Evolutionary conservation across 2,797 vertebrate genomes (phyloP).

Genomic region (Rhinoraja longicauda): DNA sequence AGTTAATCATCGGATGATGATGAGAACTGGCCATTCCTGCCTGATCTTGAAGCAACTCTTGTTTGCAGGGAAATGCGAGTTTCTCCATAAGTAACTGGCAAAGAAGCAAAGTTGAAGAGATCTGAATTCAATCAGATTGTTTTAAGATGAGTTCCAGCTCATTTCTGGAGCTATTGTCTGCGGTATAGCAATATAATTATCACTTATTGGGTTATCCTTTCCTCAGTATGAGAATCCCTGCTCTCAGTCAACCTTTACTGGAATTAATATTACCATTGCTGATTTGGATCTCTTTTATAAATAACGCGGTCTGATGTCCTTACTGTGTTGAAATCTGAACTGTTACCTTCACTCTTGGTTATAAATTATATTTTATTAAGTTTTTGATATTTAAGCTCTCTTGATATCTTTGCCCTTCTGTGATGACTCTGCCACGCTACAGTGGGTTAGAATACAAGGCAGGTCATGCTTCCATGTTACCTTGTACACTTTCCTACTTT

Average conservation of each 20-base stretch:
- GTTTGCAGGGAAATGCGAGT: no score
- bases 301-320: neutral
- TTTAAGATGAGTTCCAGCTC: neutral
- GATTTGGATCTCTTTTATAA: neutral
- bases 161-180: no score
- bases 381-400: neutral
- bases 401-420: neutral
- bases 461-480: neutral
- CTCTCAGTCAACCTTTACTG: no score
- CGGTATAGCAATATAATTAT: neutral
- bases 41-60: no score
- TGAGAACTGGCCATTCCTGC: no score
- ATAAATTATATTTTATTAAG: no score
- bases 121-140: neutral
- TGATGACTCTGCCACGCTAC: neutral
- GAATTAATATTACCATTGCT: neutral
- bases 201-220: neutral
- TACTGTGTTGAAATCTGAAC: neutral
- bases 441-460: no score
- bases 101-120: no score
- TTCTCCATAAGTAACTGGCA: no score
- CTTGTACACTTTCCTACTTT: no score
- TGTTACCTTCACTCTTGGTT: neutral
- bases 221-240: no score
- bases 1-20: no score